Evolutionary conservation across 2,888 invertebrate genomes (phyloP).

Genomic region (Platycnemis pennipes): DNA sequence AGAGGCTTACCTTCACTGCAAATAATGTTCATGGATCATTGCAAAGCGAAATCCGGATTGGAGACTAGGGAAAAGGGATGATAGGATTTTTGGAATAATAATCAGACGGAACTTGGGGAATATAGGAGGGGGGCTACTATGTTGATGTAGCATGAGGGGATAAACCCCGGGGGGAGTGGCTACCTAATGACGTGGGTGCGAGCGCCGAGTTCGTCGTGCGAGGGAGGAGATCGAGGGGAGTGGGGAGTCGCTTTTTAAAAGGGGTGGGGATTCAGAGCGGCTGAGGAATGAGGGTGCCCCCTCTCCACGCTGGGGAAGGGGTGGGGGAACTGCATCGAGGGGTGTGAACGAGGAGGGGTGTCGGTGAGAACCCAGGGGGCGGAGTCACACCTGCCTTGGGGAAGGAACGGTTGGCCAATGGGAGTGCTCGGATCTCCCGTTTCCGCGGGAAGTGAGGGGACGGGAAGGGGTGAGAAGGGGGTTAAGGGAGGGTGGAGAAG

Average conservation of each 20-base stretch:
- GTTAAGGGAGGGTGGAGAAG: background rate
- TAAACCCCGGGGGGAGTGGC: slow-evolving; percentile 38
- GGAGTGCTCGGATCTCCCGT: slow-evolving; percentile 12
- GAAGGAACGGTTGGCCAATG: slow-evolving; percentile 47
- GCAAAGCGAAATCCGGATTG: background rate
- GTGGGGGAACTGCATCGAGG: background rate
- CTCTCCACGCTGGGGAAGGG: background rate
- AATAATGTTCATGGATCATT: too few relatives aligned
- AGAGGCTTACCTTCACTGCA: too few relatives aligned
- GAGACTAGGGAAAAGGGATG: background rate
- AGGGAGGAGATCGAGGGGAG: background rate
- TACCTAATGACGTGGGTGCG: slow-evolving; percentile 43
- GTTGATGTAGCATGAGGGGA: background rate
- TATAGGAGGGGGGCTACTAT: background rate
- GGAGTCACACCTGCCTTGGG: slow-evolving; percentile 61
- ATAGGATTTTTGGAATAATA: background rate
- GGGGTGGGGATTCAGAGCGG: slow-evolving; percentile 11
- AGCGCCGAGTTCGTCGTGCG: background rate
- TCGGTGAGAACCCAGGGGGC: background rate
- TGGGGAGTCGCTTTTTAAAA: background rate
- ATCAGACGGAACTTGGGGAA: background rate
- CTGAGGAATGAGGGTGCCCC: background rate
- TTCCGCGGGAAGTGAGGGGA: slow-evolving; percentile 18
- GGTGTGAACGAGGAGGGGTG: background rate
- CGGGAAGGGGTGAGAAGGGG: background rate